phyloP scores from a whole-genome alignment of 2,113 vertebrate species.

The Raphicerus campestris region DNA sequence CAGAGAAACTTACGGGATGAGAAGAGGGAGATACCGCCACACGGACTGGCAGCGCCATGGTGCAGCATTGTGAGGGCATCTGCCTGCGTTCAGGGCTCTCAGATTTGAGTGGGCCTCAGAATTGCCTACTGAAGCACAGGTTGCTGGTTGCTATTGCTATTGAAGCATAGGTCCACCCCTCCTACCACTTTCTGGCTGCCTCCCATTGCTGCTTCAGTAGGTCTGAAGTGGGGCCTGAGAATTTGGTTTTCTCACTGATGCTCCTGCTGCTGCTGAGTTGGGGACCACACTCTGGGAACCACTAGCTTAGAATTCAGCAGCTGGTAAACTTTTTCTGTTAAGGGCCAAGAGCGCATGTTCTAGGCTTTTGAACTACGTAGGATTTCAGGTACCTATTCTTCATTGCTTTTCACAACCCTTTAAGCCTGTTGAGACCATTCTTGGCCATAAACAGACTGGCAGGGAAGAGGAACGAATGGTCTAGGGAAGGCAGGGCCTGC shows the following conservation, averaged over 20 bases:
- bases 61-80: fast-evolving
- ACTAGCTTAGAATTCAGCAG: neutral
- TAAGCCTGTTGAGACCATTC: neutral
- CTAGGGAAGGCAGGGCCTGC: neutral
- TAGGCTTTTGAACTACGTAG: neutral
- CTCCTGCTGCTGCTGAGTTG: neutral
- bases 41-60: fast-evolving
- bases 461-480: neutral
- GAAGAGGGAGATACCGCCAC: too few species aligned
- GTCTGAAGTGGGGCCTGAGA: neutral
- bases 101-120: neutral
- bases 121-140: neutral
- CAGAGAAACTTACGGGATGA: neutral
- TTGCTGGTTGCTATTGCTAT: too few species aligned
- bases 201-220: neutral
- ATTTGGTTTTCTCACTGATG: neutral
- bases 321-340: neutral
- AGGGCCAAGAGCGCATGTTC: neutral
- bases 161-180: neutral
- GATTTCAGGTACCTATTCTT: neutral
- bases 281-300: neutral
- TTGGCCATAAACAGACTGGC: neutral
- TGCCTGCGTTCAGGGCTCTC: neutral
- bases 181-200: neutral
- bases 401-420: neutral